These are phyloP conservation scores for Grapholita molesta DNA, from an alignment of 1,140 invertebrate species.

Conservation along the genomic window DNA sequence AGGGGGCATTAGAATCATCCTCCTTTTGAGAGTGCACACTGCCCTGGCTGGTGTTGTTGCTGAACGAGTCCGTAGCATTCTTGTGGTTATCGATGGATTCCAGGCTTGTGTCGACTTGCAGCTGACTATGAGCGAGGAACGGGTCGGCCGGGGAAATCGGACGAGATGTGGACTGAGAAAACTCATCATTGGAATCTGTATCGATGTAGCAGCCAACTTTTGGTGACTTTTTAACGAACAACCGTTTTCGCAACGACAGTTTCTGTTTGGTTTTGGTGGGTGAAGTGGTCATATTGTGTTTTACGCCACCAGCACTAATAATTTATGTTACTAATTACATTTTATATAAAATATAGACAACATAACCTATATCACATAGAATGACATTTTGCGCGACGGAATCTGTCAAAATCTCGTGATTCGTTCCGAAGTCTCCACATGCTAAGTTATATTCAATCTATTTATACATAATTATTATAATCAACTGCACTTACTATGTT, in stretches of 20 bases:
- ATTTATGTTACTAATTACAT: conserved; percentile 75
- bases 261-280: conserved; percentile 72
- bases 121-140: conserved; percentile 64
- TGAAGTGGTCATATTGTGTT: conserved; percentile 72
- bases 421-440: background rate
- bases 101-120: conserved; percentile 41
- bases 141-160: conserved; percentile 70
- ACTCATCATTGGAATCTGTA: conserved; percentile 70
- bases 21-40: conserved; percentile 43
- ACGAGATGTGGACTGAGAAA: conserved; percentile 56
- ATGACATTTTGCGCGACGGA: conserved; percentile 49
- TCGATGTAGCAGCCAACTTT: conserved; percentile 75
- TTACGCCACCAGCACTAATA: conserved; percentile 47
- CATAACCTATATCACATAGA: conserved; percentile 59
- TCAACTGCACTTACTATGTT: background rate
- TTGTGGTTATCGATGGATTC: conserved; percentile 39
- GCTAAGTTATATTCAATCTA: background rate
- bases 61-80: conserved; percentile 41
- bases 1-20: conserved; percentile 58
- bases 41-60: conserved; percentile 37
- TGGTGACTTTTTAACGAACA: conserved; percentile 75
- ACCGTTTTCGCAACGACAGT: conserved; percentile 68
- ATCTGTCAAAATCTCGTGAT: conserved; percentile 26
- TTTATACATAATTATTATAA: background rate
- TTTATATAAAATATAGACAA: conserved; percentile 69